These are phyloP conservation scores for Cheilosia pagana DNA, from an alignment of 2,888 invertebrate species.

Conservation along the genomic window DNA sequence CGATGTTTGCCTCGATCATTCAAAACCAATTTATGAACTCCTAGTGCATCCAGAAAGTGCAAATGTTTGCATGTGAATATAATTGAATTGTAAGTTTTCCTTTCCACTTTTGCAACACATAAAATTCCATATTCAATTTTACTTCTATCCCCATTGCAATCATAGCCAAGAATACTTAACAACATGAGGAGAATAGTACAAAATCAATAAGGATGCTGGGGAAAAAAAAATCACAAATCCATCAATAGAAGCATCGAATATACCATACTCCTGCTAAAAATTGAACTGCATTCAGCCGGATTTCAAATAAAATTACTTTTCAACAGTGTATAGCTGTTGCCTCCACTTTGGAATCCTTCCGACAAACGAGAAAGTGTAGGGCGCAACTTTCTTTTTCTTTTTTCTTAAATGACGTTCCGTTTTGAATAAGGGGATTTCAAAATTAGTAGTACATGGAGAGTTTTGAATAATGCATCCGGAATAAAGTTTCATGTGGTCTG, in stretches of 20 bases:
- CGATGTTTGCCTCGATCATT: too few relatives aligned
- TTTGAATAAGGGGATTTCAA: conserved; percentile 48
- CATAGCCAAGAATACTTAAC: neutral
- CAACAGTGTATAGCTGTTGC: neutral
- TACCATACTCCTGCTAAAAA: neutral
- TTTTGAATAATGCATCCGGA: conserved; percentile 46
- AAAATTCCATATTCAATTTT: conserved; percentile 19
- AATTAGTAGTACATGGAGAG: conserved; percentile 39
- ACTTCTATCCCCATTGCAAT: neutral
- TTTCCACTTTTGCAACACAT: conserved; percentile 7
- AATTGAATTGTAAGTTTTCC: conserved; percentile 20
- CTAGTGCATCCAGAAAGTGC: too few relatives aligned
- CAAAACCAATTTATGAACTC: too few relatives aligned
- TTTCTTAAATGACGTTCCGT: conserved; percentile 4
- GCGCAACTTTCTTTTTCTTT: neutral
- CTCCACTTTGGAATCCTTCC: neutral
- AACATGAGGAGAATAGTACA: too few relatives aligned
- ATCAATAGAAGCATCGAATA: conserved; percentile 5
- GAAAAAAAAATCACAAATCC: neutral
- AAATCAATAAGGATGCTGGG: neutral
- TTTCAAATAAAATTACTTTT: conserved; percentile 1
- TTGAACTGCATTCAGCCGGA: conserved; percentile 7
- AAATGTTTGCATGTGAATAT: neutral
- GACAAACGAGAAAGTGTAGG: neutral
- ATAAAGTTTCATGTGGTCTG: conserved; percentile 8